These are phyloP conservation scores for Stichodactyla helianthus DNA, from an alignment of 64 coral and sea anemone genomes.

Conservation along the genomic window DNA sequence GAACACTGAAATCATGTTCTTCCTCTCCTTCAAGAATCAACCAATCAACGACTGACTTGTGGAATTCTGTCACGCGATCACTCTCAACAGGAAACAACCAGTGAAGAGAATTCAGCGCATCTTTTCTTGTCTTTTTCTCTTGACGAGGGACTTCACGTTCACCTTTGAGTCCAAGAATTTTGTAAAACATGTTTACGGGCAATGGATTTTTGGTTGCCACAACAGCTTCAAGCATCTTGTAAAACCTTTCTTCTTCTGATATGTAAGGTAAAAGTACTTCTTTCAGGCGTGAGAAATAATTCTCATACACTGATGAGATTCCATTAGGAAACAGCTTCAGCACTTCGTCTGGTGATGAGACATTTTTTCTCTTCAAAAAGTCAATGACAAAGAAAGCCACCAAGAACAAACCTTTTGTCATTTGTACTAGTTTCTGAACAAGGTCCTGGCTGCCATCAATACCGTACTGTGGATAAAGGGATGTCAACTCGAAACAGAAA, in stretches of 20 bases:
- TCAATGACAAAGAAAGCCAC: no score
- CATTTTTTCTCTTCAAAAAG: no score
- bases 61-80: no score
- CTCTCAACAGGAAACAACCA: neutral
- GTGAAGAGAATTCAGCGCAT: neutral
- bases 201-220: conserved; percentile 21
- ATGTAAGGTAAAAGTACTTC: neutral
- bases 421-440: no score
- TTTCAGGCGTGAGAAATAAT: neutral
- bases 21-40: neutral
- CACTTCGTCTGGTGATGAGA: no score
- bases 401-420: no score
- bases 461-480: neutral
- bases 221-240: conserved; percentile 1
- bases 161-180: neutral
- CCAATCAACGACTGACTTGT: no score
- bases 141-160: neutral
- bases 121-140: neutral
- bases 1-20: conserved; percentile 2
- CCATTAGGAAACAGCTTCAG: no score
- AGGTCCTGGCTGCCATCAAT: neutral
- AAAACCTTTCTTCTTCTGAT: no score
- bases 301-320: no score
- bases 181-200: conserved; percentile 13
- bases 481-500: no score